These are phyloP conservation scores for Florisuga fusca DNA, from an alignment of 2,797 vertebrate genomes.

Conservation along the genomic window DNA sequence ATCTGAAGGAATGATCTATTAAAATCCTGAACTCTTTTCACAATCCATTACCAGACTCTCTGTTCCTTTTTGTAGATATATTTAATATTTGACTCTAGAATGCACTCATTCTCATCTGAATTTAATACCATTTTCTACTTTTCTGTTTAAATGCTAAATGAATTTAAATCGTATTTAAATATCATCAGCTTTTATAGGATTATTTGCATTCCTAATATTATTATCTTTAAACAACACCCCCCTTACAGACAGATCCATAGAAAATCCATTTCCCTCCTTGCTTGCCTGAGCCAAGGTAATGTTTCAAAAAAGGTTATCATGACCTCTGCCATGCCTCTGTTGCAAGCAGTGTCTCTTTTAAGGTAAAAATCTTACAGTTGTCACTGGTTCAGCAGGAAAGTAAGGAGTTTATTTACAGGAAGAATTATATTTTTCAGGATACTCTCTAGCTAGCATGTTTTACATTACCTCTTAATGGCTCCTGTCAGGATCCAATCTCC, in stretches of 20 bases:
- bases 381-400: not conserved
- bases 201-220: conserved; percentile 53
- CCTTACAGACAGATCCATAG: not conserved
- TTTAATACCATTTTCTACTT: conserved; percentile 62
- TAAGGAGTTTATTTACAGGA: not conserved
- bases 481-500: not conserved
- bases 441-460: not conserved
- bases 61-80: not conserved
- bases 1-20: conserved; percentile 59
- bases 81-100: conserved; percentile 21
- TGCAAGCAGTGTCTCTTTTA: not conserved
- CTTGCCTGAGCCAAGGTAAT: not conserved
- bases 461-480: not conserved
- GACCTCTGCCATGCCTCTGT: not conserved
- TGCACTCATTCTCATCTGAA: conserved; percentile 10
- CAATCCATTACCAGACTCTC: conserved; percentile 38
- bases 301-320: not conserved
- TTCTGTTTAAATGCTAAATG: conserved; percentile 48
- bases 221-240: conserved; percentile 2
- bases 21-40: conserved; percentile 16
- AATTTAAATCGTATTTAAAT: conserved; percentile 71
- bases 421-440: not conserved
- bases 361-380: not conserved
- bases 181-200: conserved; percentile 22
- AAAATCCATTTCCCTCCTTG: conserved; percentile 3